Evolutionary conservation across 2,113 vertebrate genomes (phyloP).

Genomic region (Zootoca vivipara): DNA sequence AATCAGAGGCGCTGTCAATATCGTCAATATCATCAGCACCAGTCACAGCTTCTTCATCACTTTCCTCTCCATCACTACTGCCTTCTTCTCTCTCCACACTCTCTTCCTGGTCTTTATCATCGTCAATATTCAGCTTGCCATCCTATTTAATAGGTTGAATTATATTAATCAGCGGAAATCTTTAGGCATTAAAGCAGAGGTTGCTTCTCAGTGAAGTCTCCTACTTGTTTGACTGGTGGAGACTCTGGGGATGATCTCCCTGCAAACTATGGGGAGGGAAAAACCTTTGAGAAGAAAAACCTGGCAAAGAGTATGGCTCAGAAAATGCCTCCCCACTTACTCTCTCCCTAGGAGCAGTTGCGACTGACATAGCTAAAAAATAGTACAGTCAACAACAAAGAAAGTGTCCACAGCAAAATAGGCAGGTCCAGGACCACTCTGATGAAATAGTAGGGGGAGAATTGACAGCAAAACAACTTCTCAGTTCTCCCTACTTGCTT

Average conservation of each 20-base stretch:
- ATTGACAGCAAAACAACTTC: neutral
- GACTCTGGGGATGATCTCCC: neutral
- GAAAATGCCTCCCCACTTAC: neutral
- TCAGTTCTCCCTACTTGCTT: neutral
- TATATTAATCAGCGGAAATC: neutral
- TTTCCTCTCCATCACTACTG: slow-evolving; percentile 38
- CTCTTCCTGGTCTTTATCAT: slow-evolving; percentile 42
- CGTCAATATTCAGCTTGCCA: slow-evolving; percentile 77
- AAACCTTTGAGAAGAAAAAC: neutral
- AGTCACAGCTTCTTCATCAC: slow-evolving; percentile 18
- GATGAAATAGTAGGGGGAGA: neutral
- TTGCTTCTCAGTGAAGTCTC: neutral
- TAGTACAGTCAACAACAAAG: neutral
- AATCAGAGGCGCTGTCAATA: slow-evolving; percentile 80
- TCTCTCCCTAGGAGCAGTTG: neutral
- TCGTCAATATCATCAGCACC: slow-evolving; percentile 59
- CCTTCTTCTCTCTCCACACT: slow-evolving; percentile 41
- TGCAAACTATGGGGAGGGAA: neutral
- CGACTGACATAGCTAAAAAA: neutral
- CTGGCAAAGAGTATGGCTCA: neutral
- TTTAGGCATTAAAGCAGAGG: neutral
- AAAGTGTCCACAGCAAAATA: neutral
- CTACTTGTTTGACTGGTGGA: neutral
- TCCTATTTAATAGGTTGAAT: slow-evolving; percentile 70
- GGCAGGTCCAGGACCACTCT: neutral